Evolutionary conservation across 1,140 invertebrate species (phyloP).

Genomic region (Sitodiplosis mosellana): DNA sequence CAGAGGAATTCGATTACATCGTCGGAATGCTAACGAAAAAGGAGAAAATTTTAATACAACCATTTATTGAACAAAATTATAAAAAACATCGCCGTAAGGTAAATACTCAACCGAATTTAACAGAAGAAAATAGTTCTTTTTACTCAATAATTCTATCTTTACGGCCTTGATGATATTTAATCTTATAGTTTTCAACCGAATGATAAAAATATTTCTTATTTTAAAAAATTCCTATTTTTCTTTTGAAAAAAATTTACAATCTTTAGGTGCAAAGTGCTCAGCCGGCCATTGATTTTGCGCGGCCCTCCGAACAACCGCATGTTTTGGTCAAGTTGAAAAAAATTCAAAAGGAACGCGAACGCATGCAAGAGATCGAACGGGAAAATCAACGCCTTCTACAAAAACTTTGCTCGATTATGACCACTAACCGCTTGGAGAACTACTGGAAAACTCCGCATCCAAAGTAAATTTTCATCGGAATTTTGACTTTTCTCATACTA

Average conservation of each 20-base stretch:
- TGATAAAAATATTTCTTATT: no score
- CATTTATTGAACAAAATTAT: constrained; percentile 29
- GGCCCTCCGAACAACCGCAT: constrained; percentile 29
- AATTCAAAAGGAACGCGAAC: constrained; percentile 33
- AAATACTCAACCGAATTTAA: constrained; percentile 5
- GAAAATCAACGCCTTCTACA: constrained; percentile 36
- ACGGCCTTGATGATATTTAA: no score
- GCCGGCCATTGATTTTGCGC: constrained; percentile 32
- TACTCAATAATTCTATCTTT: no score
- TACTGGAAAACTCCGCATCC: constrained; percentile 31
- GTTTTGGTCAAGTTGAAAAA: constrained; percentile 35
- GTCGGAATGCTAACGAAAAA: constrained; percentile 27
- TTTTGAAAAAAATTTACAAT: constrained; percentile 4
- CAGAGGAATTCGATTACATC: not conserved
- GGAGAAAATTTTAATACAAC: constrained; percentile 29
- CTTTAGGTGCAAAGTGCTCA: constrained; percentile 30
- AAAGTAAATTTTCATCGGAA: constrained; percentile 23
- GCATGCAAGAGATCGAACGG: constrained; percentile 27
- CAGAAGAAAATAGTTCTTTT: not conserved
- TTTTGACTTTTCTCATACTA: no score
- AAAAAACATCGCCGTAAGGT: constrained; percentile 31
- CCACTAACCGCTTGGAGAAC: constrained; percentile 32
- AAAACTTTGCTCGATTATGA: constrained; percentile 31
- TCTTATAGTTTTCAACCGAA: no score
- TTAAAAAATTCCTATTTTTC: no score